Conservation (phyloP, 2,888 invertebrate genomes). For the Drosophila phalerata region DNA sequence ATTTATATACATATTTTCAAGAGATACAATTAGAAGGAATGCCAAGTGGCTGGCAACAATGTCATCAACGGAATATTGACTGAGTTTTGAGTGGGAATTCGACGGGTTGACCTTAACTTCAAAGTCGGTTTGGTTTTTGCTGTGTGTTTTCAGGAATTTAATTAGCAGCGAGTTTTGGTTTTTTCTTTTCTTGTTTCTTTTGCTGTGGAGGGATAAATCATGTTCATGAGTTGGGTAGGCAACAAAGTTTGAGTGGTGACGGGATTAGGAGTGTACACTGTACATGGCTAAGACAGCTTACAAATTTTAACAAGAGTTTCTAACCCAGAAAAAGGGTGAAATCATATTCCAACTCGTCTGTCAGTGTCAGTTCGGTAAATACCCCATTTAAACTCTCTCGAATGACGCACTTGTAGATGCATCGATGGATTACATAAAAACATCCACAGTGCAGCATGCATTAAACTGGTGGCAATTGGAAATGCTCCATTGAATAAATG, state of each 20-base stretch:
- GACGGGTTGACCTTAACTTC: constrained; percentile 43
- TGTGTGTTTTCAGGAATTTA: constrained; percentile 35
- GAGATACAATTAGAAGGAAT: constrained; percentile 40
- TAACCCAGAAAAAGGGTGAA: background rate
- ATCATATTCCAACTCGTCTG: constrained; percentile 1
- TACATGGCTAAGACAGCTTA: constrained; percentile 15
- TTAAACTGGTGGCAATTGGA: constrained; percentile 48
- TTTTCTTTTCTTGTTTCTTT: background rate
- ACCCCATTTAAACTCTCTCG: background rate
- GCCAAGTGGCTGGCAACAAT: constrained; percentile 29
- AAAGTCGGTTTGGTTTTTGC: constrained; percentile 39
- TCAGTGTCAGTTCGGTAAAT: background rate
- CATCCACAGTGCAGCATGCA: constrained; percentile 15
- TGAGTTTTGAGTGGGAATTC: constrained; percentile 9
- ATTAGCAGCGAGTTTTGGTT: constrained; percentile 35
- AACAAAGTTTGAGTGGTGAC: constrained; percentile 22
- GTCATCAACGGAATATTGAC: constrained; percentile 39
- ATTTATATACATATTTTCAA: constrained; percentile 62
- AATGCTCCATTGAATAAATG: constrained; percentile 49
- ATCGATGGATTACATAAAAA: constrained; percentile 17
- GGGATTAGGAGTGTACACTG: background rate
- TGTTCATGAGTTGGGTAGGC: constrained; percentile 29
- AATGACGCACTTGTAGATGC: constrained; percentile 23
- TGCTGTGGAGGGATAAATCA: constrained; percentile 4
- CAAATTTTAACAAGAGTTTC: background rate